These are phyloP conservation scores for Simalia tracyae DNA, from an alignment of 2,797 vertebrate genomes.

Conservation along the genomic window DNA sequence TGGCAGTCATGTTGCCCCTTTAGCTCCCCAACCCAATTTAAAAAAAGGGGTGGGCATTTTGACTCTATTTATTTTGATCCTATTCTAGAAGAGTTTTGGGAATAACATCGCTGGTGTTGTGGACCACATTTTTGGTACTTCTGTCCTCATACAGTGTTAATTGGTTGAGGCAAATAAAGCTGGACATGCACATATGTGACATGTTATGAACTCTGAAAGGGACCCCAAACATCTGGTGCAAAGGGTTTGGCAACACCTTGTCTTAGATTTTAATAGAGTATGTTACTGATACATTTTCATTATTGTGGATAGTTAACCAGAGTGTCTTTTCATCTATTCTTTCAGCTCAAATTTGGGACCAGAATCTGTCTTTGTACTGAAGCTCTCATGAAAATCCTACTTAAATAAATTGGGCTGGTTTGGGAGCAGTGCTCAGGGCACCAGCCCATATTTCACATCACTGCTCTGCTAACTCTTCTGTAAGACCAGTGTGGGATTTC, in stretches of 20 bases:
- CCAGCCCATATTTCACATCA: background rate
- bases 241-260: background rate
- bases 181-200: background rate
- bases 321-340: background rate
- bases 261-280: background rate
- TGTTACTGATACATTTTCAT: background rate
- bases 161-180: background rate
- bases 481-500: constrained; percentile 16
- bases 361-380: background rate
- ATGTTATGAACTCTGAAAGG: background rate
- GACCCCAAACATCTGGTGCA: background rate
- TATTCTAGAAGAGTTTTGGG: too few species aligned
- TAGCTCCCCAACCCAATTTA: background rate
- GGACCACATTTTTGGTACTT: background rate
- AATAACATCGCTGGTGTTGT: too few species aligned
- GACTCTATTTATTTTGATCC: too few species aligned
- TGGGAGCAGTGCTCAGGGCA: background rate
- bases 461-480: background rate
- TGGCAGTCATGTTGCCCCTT: background rate
- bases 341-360: too few species aligned
- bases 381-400: background rate
- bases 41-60: too few species aligned
- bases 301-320: background rate
- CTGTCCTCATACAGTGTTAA: background rate
- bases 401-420: constrained; percentile 4